Base-by-base conservation (phyloP, 2,113 vertebrate genomes). In the Synchiropus splendidus region DNA sequence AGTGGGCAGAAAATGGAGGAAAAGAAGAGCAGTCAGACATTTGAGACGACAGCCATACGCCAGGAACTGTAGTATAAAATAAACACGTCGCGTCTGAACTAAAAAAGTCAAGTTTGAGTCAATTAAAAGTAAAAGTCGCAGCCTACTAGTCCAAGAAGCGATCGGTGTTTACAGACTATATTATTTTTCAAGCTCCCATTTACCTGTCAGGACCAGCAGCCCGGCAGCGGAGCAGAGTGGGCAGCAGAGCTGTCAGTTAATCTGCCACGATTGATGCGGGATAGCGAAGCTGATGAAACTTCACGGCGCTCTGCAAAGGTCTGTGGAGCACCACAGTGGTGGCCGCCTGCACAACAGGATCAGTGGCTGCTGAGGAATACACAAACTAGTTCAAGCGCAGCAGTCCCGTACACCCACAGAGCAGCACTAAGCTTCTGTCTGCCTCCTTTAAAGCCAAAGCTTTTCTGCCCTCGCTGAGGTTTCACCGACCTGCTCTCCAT, bases 181-280 rank as follows among this genome's bases (percentile, higher is more conserved):
- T 60, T 63, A 48, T 59, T 72, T 61, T 67, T 63, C 48, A 30
- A 42, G 58, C 42, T 40, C 51, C 56, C 56, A 58, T 61, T 42
- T 50, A 70, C 72, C 69, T 67, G 62, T 69, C 54, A 47, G 60
- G 64, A 35, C 56, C 61, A 53, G 60, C 21, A 47, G 68, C 59
- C 58, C 18, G 59, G 48, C 42, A 64, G 69, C 58, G 66, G 60
- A 69, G 61, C 66, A 67, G 44, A 66, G 73, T 77, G 77, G 70
- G 79, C 60, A 64, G 69, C 21, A 58, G 54, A 78, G 48, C 54
- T 75, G 73, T 77, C 77, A 69, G 77, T 54, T 77, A 68, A 77
- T 78, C 75, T 72, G 47, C 47, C 16, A 45, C 75, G 77, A 82
- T 75, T 77, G 75, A 80, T 80, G 72, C 51, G 35, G 6, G 18